Base-by-base conservation (phyloP, 2,797 vertebrate genomes). In the Myotis planiceps region DNA sequence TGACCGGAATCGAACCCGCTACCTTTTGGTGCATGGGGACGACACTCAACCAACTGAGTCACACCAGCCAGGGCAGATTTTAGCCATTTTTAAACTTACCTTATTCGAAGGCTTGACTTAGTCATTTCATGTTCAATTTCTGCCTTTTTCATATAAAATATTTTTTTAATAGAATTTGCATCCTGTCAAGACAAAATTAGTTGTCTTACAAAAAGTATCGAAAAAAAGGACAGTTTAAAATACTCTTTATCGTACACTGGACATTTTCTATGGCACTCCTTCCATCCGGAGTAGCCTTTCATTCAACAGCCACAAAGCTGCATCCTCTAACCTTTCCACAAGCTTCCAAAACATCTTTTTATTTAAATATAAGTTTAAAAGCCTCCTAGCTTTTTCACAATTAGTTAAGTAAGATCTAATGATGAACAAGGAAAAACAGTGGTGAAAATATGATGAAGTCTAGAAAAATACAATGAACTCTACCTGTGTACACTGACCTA, bases 131-230 rank as follows among this genome's bases (percentile, higher is more conserved):
- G 99, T 94, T 99, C 99, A 96, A 99, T 99, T 98, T 99, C 99
- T 92, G 99, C 99, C 97, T 99, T 99, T 98, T 99, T 99, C 98
- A 99, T 99, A 85, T 99, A 98, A 99, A 99, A 99, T 96, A 99
- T 98, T 98, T 99, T 99, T 98, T 99, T 99, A 97, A 99, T 99
- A 13, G 99, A 99, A 98, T 99, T 99, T 97, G 99, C 99, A 98
- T 99, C 99, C 99, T 99, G 98, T 81, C 96, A 93, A 97, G 83
- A 98, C 85, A 97, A 96, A 97, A 95, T 49, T 85, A 83, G 0
- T 68, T 92, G 37, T 58, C 87, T 97, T 97, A 97, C 49, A 92
- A 97, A 95, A 79, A 25, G 25, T 92, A 88, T 2, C 8, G 80
- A 85, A 94, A 92, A 92, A 91, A 32, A 45, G 12, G 6, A 53